Evolutionary conservation across 2,888 invertebrate genomes (phyloP), one percentile per base, ranked within the genome.

Genomic region (Gerris lacustris): DNA sequence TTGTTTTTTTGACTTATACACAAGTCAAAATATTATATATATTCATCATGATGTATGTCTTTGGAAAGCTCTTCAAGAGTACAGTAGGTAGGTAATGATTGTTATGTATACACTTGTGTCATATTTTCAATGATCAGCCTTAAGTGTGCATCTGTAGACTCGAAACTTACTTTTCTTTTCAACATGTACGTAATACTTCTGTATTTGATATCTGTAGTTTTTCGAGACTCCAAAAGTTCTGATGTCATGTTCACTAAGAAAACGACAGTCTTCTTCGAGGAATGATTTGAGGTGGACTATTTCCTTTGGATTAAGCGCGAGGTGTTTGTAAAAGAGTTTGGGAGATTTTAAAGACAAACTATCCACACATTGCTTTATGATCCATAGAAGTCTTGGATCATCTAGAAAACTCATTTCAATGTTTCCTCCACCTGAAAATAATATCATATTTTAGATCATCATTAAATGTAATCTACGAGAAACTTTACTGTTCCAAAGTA

Each of bases 301-400:
- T 64, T 64, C 18, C 64, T n/a, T 18, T 9, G 64, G 64, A 64
- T 64, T 64, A 9, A 18, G 64, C 11, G 64, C 64, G 7, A 64
- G 17, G 17, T 31, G 31, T 5, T 64, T 64, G 64, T 64, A 64
- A 31, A 64, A 18, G 17, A 64, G 64, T 31, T 64, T n/a, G 9
- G 64, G 64, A n/a, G 64, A 64, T 64, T 64, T 64, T 11, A 64
- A 18, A 9, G 64, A n/a, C 64, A 64, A 64, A 31, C 64, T 18
- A 31, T 64, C 64, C 64, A 18, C 18, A 18, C 17, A 18, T 6
- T n/a, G 9, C 11, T 64, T 64, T n/a, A 64, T 31, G 9, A 64
- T 64, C 64, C 64, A 64, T 18, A 18, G 64, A 31, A 64, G 64
- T n/a, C 64, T n/a, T 5, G 64, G 31, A 31, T 64, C 64, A 9